Conservation (phyloP, 2,113 vertebrate species). For the Syrrhaptes paradoxus region DNA sequence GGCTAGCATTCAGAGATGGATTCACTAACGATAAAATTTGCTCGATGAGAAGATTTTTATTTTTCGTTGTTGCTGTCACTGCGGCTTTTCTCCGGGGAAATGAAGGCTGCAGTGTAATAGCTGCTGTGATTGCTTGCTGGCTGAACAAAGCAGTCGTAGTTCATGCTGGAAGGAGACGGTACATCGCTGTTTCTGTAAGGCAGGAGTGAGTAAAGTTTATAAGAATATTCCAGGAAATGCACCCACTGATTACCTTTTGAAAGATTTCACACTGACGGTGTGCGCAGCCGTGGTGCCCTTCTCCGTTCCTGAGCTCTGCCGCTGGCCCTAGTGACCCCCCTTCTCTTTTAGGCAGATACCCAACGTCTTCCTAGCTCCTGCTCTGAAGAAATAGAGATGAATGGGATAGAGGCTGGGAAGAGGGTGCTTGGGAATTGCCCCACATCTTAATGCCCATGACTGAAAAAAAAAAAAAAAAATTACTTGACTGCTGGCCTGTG, state of each 20-base stretch:
- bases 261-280: background rate
- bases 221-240: background rate
- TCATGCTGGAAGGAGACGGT: background rate
- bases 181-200: background rate
- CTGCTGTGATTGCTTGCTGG: background rate
- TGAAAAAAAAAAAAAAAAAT: background rate
- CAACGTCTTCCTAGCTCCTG: background rate
- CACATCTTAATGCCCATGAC: rapidly evolving
- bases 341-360: background rate
- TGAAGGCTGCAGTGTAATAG: background rate
- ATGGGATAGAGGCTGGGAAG: background rate
- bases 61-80: background rate
- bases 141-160: background rate
- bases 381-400: background rate
- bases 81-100: background rate
- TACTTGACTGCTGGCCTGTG: background rate
- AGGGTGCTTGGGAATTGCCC: background rate
- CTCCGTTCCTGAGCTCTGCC: background rate
- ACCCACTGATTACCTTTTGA: background rate
- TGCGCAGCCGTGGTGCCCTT: rapidly evolving
- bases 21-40: background rate
- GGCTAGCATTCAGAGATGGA: background rate
- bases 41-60: background rate
- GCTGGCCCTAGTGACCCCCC: background rate
- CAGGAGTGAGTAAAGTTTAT: background rate